phyloP scores from a whole-genome alignment of 2,888 invertebrate species.

The Andricus quercusramuli region DNA sequence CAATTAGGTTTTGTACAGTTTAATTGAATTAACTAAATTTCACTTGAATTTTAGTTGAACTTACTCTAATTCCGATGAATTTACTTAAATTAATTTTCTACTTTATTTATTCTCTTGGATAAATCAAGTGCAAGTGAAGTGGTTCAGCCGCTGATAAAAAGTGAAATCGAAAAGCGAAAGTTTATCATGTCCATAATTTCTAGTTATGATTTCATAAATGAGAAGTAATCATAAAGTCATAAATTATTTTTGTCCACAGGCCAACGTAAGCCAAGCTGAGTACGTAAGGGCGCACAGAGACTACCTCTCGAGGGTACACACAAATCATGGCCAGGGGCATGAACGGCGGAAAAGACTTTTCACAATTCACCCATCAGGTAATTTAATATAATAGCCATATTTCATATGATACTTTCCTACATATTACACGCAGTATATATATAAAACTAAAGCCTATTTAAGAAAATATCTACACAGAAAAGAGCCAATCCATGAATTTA shows the following conservation, averaged over 20 bases:
- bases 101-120: no score
- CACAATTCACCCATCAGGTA: constrained; percentile 74
- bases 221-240: constrained; percentile 22
- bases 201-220: constrained; percentile 14
- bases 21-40: no score
- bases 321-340: constrained; percentile 59
- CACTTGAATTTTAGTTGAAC: no score
- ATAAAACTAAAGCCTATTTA: no score
- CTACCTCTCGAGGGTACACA: constrained; percentile 79
- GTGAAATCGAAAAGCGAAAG: constrained; percentile 32
- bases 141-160: background rate
- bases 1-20: no score
- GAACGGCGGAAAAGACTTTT: constrained; percentile 68
- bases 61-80: no score
- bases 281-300: constrained; percentile 83
- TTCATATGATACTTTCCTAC: no score
- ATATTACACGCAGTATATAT: no score
- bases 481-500: no score
- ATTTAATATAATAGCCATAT: constrained; percentile 44
- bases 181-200: background rate
- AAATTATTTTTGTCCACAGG: constrained; percentile 78
- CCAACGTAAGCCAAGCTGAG: constrained; percentile 84
- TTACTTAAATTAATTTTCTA: no score
- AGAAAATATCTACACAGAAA: no score
- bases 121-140: background rate